phyloP scores from a whole-genome alignment of 1,140 invertebrate genomes.

The Drosophila murphyi region DNA sequence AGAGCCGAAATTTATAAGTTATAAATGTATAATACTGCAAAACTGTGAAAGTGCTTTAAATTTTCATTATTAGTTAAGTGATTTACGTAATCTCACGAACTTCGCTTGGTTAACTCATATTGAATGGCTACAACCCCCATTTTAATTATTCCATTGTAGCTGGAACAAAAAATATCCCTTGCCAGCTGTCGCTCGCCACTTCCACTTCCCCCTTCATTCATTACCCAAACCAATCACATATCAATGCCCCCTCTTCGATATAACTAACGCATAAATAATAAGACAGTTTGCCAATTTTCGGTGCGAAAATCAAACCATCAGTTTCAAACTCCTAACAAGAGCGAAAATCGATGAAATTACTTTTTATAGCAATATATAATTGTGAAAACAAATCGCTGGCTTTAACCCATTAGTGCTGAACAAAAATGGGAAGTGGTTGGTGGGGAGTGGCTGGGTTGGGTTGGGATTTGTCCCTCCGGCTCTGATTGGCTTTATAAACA shows the following conservation, averaged over 20 bases:
- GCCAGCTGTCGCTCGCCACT: slow-evolving; percentile 38
- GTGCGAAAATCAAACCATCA: slow-evolving; percentile 22
- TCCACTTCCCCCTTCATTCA: neutral
- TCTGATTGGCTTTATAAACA: slow-evolving; percentile 42
- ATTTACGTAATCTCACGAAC: neutral
- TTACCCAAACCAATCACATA: neutral
- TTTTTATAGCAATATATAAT: slow-evolving; percentile 47
- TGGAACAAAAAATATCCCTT: slow-evolving; percentile 15
- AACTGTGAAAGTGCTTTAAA: slow-evolving; percentile 5
- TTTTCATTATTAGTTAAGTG: neutral
- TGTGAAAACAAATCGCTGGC: slow-evolving; percentile 38
- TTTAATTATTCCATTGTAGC: slow-evolving; percentile 29
- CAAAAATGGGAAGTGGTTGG: neutral
- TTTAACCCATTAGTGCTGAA: slow-evolving; percentile 39
- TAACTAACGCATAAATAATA: slow-evolving; percentile 57
- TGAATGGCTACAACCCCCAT: slow-evolving; percentile 7
- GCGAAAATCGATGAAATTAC: slow-evolving; percentile 60
- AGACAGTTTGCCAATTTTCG: slow-evolving; percentile 43
- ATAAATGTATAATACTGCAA: neutral
- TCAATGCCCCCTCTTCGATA: slow-evolving; percentile 3
- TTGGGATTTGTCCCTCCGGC: neutral
- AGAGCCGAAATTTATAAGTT: too few species aligned
- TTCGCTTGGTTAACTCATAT: neutral
- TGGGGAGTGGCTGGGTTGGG: neutral
- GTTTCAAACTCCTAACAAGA: slow-evolving; percentile 49